Base-by-base conservation (phyloP, 2,888 invertebrate species). In the Atherix ibis region DNA sequence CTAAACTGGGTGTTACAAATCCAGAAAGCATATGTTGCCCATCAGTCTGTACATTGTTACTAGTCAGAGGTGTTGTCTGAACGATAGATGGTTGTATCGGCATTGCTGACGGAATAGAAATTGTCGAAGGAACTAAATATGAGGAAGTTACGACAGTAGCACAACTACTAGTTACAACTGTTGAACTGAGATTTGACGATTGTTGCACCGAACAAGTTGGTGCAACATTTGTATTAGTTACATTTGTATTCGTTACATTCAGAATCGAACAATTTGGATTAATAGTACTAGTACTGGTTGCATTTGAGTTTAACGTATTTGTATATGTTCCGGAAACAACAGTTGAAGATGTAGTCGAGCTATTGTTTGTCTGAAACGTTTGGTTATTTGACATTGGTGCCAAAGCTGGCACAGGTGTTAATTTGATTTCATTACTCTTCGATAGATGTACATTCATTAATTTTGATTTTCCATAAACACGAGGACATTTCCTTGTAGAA, bases 21-120 rank as follows among this genome's bases (percentile, higher is more conserved):
- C 52, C 41, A 13, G 64, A 64, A 35, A 64, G 46, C 42, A 64
- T 62, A 42, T 64, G 65, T 14, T 35, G 25, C 18, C 18, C 13
- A 18, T 12, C 17, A n/a, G n/a, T n/a, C n/a, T n/a, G n/a, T n/a
- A n/a, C n/a, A n/a, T n/a, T n/a, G n/a, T n/a, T n/a, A n/a, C n/a
- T n/a, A n/a, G n/a, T n/a, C n/a, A n/a, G n/a, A n/a, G n/a, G n/a
- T n/a, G n/a, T n/a, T 2, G 6, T 16, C 9, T 28, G 35, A 10
- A 12, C 17, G 2, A 16, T 24, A n/a, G 12, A 15, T 9, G 27
- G 18, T 3, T 18, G 15, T n/a, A 15, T 34, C n/a, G n/a, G n/a
- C 9, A 33, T 12, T 18, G 15, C 30, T 5, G 32, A 17, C 18
- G 14, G 31, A 13, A 29, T 15, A 6, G 29, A 22, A 17, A 34